Conservation (phyloP, 2,888 invertebrate species). For the Pseudolycoriella hygida region DNA sequence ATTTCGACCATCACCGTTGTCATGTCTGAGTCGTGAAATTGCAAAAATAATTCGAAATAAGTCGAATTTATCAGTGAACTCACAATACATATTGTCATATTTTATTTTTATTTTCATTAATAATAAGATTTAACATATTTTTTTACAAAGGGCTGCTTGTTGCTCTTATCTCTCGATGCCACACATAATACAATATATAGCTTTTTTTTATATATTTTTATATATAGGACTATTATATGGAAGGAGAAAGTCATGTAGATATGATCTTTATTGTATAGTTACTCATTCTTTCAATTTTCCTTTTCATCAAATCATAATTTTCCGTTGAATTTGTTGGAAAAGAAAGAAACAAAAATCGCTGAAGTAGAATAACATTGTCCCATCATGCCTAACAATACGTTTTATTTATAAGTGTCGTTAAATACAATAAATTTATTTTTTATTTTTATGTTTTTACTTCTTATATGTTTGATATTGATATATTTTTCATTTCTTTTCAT, state of each 20-base stretch:
- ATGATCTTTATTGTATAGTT: background rate
- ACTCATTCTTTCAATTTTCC: background rate
- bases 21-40: too few species aligned
- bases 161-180: background rate
- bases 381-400: background rate
- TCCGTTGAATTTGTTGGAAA: background rate
- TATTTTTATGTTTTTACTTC: too few species aligned
- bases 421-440: too few species aligned
- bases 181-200: constrained; percentile 1
- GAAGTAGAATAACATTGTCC: background rate
- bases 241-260: background rate
- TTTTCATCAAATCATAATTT: background rate
- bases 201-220: background rate
- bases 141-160: background rate
- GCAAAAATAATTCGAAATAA: too few species aligned
- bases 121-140: background rate
- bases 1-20: too few species aligned
- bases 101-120: background rate
- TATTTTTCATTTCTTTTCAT: too few species aligned
- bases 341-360: background rate
- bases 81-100: background rate
- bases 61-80: too few species aligned
- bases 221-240: background rate
- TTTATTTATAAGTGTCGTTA: too few species aligned
- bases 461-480: too few species aligned